Evolutionary conservation across 2,797 vertebrate species (phyloP).

Genomic region (Scyliorhinus canicula): DNA sequence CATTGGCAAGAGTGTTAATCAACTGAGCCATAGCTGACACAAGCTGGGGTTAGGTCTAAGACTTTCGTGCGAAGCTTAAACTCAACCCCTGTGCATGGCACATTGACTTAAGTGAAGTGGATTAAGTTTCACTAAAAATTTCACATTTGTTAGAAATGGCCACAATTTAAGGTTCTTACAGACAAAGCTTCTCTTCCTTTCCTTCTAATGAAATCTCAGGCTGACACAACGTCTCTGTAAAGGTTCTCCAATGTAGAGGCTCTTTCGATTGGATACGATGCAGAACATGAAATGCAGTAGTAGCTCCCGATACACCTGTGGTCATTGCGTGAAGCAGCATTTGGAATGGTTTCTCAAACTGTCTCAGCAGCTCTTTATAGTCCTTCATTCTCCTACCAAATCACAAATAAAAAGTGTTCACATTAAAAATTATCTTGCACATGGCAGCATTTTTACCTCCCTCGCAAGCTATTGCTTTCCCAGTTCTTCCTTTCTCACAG

Average conservation of each 20-base stretch:
- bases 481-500: neutral
- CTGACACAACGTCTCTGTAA: neutral
- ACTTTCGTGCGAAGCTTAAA: neutral
- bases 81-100: neutral
- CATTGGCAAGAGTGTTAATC: neutral
- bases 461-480: neutral
- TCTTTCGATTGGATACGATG: slow-evolving; percentile 6
- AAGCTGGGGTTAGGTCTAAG: neutral
- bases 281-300: neutral
- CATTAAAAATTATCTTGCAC: neutral
- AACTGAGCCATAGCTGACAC: neutral
- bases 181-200: neutral
- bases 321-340: neutral
- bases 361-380: neutral
- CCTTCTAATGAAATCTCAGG: neutral
- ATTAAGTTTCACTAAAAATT: neutral
- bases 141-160: neutral
- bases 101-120: neutral
- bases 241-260: neutral
- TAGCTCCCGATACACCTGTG: neutral
- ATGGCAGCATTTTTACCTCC: neutral
- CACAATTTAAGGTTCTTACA: slow-evolving; percentile 13
- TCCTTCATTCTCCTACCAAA: neutral
- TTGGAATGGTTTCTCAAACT: slow-evolving; percentile 16
- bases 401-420: neutral